These are phyloP conservation scores for Ramphastos sulfuratus DNA, from an alignment of 2,113 vertebrate species.

Conservation along the genomic window DNA sequence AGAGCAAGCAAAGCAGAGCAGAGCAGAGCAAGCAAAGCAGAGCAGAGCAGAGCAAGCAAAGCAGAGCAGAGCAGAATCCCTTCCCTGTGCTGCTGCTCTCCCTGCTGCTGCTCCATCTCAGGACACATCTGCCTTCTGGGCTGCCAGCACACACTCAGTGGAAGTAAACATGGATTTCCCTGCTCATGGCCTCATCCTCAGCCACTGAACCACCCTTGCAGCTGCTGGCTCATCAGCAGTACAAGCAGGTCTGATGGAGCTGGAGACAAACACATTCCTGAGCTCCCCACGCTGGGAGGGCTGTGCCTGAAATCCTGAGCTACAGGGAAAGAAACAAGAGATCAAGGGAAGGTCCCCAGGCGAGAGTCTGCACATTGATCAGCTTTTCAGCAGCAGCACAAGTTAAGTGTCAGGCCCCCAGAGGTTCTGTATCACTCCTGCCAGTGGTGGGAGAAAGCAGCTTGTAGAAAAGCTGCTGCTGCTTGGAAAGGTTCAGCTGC, in stretches of 20 bases:
- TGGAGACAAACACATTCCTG: background rate
- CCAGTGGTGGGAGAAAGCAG: background rate
- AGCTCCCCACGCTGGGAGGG: background rate
- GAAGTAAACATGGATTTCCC: background rate
- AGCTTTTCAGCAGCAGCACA: background rate
- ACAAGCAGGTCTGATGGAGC: background rate
- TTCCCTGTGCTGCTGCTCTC: too few species aligned
- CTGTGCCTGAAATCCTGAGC: background rate
- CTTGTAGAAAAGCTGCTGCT: background rate
- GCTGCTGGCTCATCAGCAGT: background rate
- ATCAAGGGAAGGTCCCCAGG: background rate
- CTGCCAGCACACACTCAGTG: background rate
- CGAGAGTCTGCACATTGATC: background rate
- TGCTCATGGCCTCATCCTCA: accelerated
- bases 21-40: too few species aligned
- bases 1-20: too few species aligned
- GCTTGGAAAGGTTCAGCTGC: background rate
- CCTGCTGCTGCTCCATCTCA: too few species aligned
- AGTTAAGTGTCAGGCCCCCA: background rate
- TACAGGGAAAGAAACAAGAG: background rate
- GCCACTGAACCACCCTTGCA: accelerated
- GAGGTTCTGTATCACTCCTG: background rate
- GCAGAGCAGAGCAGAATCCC: too few species aligned
- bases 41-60: too few species aligned
- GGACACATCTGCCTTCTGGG: too few species aligned